Evolutionary conservation across 2,797 vertebrate species (phyloP).

Genomic region (Poliocrania exsul): DNA sequence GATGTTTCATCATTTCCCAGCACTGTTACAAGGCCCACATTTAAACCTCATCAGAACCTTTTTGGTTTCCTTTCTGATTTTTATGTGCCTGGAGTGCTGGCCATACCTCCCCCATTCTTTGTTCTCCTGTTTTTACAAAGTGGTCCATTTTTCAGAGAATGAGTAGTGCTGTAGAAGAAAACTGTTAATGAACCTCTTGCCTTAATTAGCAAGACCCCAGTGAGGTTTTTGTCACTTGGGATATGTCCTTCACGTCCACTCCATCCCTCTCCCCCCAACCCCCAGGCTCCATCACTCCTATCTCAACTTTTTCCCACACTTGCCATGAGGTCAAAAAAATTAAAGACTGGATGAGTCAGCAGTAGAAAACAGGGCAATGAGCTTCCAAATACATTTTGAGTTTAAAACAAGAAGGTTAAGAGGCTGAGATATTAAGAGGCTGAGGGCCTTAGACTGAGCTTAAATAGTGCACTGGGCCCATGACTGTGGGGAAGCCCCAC

Average conservation of each 20-base stretch:
- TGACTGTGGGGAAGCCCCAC: not conserved
- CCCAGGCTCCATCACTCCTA: not conserved
- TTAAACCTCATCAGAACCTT: constrained; percentile 62
- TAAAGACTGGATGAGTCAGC: not conserved
- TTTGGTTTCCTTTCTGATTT: constrained; percentile 64
- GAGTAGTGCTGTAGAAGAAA: not conserved
- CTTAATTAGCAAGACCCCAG: not conserved
- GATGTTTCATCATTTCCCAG: constrained; percentile 71
- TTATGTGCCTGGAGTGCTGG: constrained; percentile 19
- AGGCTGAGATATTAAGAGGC: not conserved
- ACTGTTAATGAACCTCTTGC: not conserved
- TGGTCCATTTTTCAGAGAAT: not conserved
- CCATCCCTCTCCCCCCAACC: not conserved
- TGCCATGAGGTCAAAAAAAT: not conserved
- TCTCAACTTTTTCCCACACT: constrained; percentile 20
- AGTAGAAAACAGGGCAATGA: not conserved
- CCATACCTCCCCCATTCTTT: not conserved
- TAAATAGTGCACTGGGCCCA: not conserved
- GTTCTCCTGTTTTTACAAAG: constrained; percentile 4
- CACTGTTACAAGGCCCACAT: constrained; percentile 50
- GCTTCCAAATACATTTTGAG: not conserved
- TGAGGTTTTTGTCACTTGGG: not conserved
- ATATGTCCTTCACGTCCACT: not conserved
- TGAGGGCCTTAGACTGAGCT: not conserved
- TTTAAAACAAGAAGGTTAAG: not conserved